Conservation (phyloP, 1,140 invertebrate genomes). For the Lucilia sericata region DNA sequence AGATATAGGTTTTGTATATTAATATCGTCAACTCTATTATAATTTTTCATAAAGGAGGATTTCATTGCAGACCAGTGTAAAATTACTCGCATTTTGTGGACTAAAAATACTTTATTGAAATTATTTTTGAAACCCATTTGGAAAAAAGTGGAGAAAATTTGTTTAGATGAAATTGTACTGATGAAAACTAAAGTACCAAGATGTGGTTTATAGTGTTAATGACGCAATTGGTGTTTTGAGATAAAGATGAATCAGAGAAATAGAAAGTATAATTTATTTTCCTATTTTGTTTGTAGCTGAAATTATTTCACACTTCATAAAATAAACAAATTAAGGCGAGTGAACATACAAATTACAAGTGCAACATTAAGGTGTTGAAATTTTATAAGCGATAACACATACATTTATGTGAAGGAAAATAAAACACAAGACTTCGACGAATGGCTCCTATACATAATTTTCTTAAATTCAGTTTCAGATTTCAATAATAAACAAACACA, state of each 20-base stretch:
- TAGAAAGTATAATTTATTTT: background rate
- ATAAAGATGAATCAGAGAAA: background rate
- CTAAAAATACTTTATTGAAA: no score
- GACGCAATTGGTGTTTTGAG: background rate
- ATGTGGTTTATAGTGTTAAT: background rate
- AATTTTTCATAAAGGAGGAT: no score
- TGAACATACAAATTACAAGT: constrained; percentile 1
- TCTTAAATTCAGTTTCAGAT: background rate
- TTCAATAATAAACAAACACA: background rate
- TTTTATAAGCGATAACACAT: background rate
- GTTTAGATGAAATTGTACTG: no score
- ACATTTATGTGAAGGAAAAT: background rate
- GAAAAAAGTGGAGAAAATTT: no score
- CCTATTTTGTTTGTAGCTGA: background rate
- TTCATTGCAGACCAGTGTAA: no score
- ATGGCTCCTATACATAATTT: background rate
- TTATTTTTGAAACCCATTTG: no score
- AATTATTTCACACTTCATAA: constrained; percentile 31
- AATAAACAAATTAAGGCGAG: constrained; percentile 40
- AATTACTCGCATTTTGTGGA: no score
- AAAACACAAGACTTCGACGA: background rate
- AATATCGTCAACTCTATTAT: no score
- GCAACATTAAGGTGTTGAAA: constrained; percentile 33
- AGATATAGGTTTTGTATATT: no score
- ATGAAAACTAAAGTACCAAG: background rate